Conservation (phyloP, 2,113 vertebrate genomes). For the Macquaria ambigua region DNA sequence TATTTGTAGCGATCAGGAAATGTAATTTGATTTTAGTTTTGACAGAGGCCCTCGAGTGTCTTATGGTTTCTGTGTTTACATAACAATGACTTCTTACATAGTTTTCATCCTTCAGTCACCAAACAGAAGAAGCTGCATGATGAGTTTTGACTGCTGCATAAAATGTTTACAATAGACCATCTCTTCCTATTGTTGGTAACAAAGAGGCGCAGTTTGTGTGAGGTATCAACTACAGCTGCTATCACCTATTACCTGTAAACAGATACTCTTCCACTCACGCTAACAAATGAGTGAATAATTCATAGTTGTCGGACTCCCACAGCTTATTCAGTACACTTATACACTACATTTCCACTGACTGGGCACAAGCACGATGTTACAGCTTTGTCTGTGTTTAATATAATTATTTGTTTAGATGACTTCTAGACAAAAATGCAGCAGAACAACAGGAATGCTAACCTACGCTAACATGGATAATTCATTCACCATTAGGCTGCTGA, state of each 20-base stretch:
- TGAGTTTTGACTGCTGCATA: constrained; percentile 45
- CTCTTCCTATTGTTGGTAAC: constrained; percentile 64
- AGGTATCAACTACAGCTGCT: constrained; percentile 56
- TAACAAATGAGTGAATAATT: constrained; percentile 82
- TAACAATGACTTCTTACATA: constrained; percentile 6
- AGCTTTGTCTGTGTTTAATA: constrained; percentile 9
- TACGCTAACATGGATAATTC: neutral
- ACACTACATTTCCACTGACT: constrained; percentile 33
- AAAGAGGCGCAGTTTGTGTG: constrained; percentile 43
- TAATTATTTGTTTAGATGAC: neutral
- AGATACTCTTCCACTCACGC: constrained; percentile 70
- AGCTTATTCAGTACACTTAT: constrained; percentile 49
- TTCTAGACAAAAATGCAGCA: neutral
- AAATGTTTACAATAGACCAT: constrained; percentile 61
- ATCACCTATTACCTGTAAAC: constrained; percentile 74
- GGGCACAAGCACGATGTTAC: constrained; percentile 17
- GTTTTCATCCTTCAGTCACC: constrained; percentile 16
- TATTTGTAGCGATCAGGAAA: neutral
- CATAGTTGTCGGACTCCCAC: constrained; percentile 67
- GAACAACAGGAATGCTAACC: neutral
- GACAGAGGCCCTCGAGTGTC: constrained; percentile 5
- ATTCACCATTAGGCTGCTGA: constrained; percentile 12
- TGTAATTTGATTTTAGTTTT: neutral
- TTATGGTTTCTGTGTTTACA: constrained; percentile 26
- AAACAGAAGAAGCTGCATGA: constrained; percentile 33